Evolutionary conservation across 2,797 vertebrate genomes (phyloP).

Genomic region (Notoglanidium macrostoma): DNA sequence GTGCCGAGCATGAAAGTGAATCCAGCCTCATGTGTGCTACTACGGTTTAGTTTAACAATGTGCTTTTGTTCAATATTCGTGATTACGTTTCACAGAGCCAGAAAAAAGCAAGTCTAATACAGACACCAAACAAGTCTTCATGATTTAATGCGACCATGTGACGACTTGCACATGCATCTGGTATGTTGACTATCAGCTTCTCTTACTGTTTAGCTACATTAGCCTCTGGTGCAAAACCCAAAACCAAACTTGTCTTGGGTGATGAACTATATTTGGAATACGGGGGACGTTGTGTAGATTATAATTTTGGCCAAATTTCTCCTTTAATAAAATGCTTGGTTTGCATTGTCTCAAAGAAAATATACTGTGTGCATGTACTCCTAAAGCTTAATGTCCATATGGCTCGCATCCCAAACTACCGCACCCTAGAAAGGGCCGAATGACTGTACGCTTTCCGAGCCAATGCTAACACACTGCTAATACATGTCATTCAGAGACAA

Average conservation of each 20-base stretch:
- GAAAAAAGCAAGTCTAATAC: background rate
- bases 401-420: slow-evolving; percentile 64
- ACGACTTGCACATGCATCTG: background rate
- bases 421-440: slow-evolving; percentile 55
- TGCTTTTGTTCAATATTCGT: background rate
- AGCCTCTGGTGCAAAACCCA: background rate
- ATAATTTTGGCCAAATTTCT: background rate
- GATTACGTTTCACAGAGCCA: background rate
- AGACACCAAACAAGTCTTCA: slow-evolving; percentile 3
- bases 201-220: background rate
- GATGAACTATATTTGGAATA: slow-evolving; percentile 17
- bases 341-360: background rate
- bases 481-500: slow-evolving; percentile 55
- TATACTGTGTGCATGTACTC: background rate
- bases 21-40: background rate
- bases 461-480: slow-evolving; percentile 62
- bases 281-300: background rate
- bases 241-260: slow-evolving; percentile 1
- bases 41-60: background rate
- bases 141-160: background rate
- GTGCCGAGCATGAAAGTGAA: background rate
- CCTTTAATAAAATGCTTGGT: background rate
- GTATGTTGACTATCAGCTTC: background rate
- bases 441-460: slow-evolving; percentile 59
- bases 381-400: slow-evolving; percentile 52